Percentiles rank a stretch among this genome's conserved stretches.
These are phyloP conservation scores for Cyclura pinguis DNA, from an alignment of 2,797 vertebrate species.

Conservation along the genomic window DNA sequence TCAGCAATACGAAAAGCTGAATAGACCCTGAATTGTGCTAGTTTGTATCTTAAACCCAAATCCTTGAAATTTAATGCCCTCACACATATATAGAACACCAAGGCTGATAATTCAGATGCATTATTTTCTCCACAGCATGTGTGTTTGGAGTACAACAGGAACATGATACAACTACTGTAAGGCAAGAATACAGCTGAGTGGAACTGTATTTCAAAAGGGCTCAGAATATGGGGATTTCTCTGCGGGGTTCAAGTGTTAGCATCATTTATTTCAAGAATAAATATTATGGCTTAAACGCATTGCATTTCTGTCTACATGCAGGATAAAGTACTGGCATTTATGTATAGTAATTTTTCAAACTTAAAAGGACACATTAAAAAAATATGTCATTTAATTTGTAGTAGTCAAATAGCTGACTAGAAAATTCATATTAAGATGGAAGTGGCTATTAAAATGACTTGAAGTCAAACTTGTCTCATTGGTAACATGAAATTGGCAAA, in stretches of 20 bases:
- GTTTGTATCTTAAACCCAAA: neutral
- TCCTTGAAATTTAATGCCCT: neutral
- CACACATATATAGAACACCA: neutral
- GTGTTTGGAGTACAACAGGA: neutral
- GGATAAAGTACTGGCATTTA: slow-evolving; percentile 25
- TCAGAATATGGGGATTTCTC: neutral
- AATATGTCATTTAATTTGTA: slow-evolving; percentile 38
- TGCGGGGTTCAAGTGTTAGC: neutral
- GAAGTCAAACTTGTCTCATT: slow-evolving; percentile 13
- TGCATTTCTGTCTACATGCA: neutral
- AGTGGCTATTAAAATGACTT: slow-evolving; percentile 34
- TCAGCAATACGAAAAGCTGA: neutral
- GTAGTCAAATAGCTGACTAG: neutral
- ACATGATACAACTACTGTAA: neutral
- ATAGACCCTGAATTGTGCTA: neutral
- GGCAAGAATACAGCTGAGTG: neutral
- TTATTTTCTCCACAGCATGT: neutral
- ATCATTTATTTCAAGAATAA: slow-evolving; percentile 9
- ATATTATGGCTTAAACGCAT: neutral
- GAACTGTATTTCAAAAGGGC: neutral
- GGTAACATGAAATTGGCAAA: slow-evolving; percentile 26
- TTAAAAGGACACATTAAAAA: slow-evolving; percentile 31
- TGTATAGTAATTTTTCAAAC: slow-evolving; percentile 22
- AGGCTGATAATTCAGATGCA: neutral
- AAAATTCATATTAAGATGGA: slow-evolving; percentile 33